Evolutionary conservation across 2,113 vertebrate species (phyloP), one percentile per base, ranked within the genome.

Genomic region (Silurus asotus): DNA sequence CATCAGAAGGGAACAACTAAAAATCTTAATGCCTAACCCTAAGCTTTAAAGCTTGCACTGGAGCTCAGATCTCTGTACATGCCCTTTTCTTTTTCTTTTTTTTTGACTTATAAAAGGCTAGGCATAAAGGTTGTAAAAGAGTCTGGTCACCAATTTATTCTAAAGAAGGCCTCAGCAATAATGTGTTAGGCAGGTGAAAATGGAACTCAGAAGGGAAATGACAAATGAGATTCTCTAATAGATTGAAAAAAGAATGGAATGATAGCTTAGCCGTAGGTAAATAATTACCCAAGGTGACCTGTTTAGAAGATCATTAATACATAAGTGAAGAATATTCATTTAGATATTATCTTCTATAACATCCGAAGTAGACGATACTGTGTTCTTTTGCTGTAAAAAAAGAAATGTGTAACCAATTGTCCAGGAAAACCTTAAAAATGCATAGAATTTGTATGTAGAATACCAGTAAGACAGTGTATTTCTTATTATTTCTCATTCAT

Each of bases 401-500:
- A 88, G 72, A 84, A 88, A 87, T 91, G 90, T 90, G 45, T 88
- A 86, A 88, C 88, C 91, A 7, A 70, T 45, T 7, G 8, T 85
- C 88, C 90, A 75, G 88, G 88, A 91, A 84, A 82, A 89, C n/a
- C 90, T 90, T 89, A 86, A 93, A 91, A 88, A 89, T 88, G 86
- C 89, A 11, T 10, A n/a, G 23, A 75, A n/a, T n/a, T n/a, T n/a
- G n/a, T n/a, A n/a, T n/a, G 28, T 15, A 17, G 28, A 14, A 69
- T 64, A 86, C 58, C 28, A n/a, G 77, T 77, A 86, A 88, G 55
- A 88, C 85, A 88, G 84, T 82, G 89, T 92, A 91, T 93, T 94
- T 92, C 92, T 92, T 90, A 91, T 91, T 93, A 90, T 93, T 90
- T 93, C 92, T 91, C 89, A 85, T 90, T 91, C 85, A 91, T 92